Base-by-base conservation (phyloP, 2,888 invertebrate genomes). In the Eupeodes latifasciatus region DNA sequence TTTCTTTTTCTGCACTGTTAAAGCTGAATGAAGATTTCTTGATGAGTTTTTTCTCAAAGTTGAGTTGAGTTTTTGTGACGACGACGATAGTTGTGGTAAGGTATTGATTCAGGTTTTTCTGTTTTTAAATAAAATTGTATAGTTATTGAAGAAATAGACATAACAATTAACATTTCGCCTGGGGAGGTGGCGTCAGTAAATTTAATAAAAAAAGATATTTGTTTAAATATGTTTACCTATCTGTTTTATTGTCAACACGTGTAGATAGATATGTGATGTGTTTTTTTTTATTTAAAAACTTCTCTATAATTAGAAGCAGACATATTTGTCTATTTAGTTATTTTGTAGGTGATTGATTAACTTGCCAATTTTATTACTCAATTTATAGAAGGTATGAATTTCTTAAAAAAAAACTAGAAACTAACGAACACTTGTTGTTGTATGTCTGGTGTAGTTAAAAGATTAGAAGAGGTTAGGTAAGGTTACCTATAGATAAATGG, bases 311-410 rank as follows among this genome's bases (percentile, higher is more conserved):
- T 62, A 16, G 10, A 44, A 10, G 11, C 11, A 16, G 2, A 40
- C 16, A 44, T 62, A 16, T 62, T 62, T 62, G 36, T 59, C 11
- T 62, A 62, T 16, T 62, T 40, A 36, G 4, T 36, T 61, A n/a
- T 36, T 9, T 10, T n/a, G 9, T 61, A 10, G 4, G 40, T 44
- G 64, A 66, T 66, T 47, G 66, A 66, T 66, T 47, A 47, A 66
- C n/a, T 27, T 49, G 49, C 14, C 19, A 27, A 27, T 66, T 49
- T 27, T 47, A 19, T 47, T 3, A 47, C 12, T 19, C 16, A 62
- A 16, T 40, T 40, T 44, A 64, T 27, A 27, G 27, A 27, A 27
- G 27, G 2, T 3, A 27, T 19, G 12, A 64, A 47, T 66, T n/a
- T 14, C 40, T 49, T 49, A 10, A 61, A n/a, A 61, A n/a, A 34